phyloP scores from a whole-genome alignment of 2,797 vertebrate species.

The Ataeniobius toweri region DNA sequence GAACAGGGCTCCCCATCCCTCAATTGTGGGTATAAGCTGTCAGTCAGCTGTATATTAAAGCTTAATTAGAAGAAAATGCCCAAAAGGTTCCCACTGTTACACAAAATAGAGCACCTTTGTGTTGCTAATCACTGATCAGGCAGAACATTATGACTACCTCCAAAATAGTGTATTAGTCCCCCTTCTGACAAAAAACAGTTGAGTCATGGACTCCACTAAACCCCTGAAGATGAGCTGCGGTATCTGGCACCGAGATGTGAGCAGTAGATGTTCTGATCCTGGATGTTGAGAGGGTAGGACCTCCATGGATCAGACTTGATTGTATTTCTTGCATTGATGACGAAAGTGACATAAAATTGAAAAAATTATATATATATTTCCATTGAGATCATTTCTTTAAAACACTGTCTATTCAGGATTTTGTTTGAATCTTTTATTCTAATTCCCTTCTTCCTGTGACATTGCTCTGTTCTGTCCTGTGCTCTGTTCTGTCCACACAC shows the following conservation, averaged over 20 bases:
- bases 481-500: slow-evolving; percentile 26
- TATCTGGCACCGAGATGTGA: background rate
- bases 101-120: background rate
- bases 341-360: background rate
- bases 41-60: background rate
- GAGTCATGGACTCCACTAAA: background rate
- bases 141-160: background rate
- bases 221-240: background rate
- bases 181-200: background rate
- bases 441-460: background rate
- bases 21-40: background rate
- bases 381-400: background rate
- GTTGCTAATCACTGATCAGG: background rate
- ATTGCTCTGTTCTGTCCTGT: slow-evolving; percentile 1
- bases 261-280: background rate
- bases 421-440: background rate
- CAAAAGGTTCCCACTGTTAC: background rate
- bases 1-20: background rate
- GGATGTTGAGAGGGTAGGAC: background rate
- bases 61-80: background rate
- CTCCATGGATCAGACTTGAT: background rate
- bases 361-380: no score
- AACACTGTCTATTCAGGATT: background rate
- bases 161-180: background rate
- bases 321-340: background rate